Evolutionary conservation across 2,888 invertebrate genomes (phyloP).

Genomic region (Drosophila colorata): DNA sequence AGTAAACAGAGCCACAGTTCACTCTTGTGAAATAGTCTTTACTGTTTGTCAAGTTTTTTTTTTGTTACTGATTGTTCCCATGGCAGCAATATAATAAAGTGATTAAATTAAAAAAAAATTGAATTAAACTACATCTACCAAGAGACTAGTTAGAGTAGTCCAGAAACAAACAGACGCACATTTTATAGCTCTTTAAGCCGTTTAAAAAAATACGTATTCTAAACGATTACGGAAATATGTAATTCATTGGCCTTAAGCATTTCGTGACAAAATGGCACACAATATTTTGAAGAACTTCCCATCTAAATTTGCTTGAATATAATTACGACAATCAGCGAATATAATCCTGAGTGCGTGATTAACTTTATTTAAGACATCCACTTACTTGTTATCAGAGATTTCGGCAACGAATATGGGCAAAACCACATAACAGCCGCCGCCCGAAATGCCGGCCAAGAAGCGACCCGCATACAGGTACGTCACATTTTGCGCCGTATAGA

Average conservation of each 20-base stretch:
- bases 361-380: constrained; percentile 4
- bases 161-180: neutral
- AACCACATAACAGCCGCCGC: constrained; percentile 78
- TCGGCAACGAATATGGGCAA: constrained; percentile 81
- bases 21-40: too few relatives aligned
- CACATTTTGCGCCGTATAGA: constrained; percentile 68
- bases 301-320: constrained; percentile 15
- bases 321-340: neutral
- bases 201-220: too few relatives aligned
- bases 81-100: too few relatives aligned
- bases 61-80: too few relatives aligned
- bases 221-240: neutral
- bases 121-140: too few relatives aligned
- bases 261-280: neutral
- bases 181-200: too few relatives aligned
- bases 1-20: too few relatives aligned
- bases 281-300: neutral
- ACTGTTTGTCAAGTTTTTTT: too few relatives aligned
- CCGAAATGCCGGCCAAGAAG: constrained; percentile 72
- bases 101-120: too few relatives aligned
- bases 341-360: constrained; percentile 13
- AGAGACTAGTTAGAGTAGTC: too few relatives aligned
- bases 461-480: constrained; percentile 76
- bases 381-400: constrained; percentile 80
- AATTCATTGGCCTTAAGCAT: neutral